A percentile compares a stretch with the other conserved stretches of the same genome.
Evolutionary conservation across 2,888 invertebrate genomes (phyloP).

Genomic region (Drosophila anceps): DNA sequence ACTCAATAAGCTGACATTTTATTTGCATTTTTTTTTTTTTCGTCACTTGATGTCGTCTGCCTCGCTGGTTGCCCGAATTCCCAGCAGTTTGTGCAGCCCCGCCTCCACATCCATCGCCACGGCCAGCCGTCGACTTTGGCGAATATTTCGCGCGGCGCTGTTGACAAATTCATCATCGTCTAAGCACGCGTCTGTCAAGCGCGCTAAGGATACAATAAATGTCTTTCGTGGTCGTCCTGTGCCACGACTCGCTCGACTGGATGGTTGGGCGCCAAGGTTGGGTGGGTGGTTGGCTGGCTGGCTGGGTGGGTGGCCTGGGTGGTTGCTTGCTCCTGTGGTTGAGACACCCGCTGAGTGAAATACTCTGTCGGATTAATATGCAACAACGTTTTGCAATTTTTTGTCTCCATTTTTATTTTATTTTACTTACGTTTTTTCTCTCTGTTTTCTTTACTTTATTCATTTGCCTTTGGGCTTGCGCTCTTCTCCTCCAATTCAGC

Average conservation of each 20-base stretch:
- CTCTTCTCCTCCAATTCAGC: constrained; percentile 20
- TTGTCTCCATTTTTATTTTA: constrained; percentile 46
- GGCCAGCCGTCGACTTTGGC: constrained; percentile 12
- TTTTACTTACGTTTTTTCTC: constrained; percentile 11
- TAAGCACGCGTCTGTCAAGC: constrained; percentile 79
- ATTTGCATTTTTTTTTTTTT: constrained; percentile 77
- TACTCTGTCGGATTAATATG: constrained; percentile 80
- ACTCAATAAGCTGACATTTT: constrained; percentile 79
- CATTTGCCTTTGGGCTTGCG: constrained; percentile 64
- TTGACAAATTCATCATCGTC: constrained; percentile 78
- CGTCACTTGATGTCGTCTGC: constrained; percentile 64
- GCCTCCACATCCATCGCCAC: background rate
- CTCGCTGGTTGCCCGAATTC: constrained; percentile 50
- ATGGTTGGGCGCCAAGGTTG: background rate
- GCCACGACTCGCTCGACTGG: constrained; percentile 17
- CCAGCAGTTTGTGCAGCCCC: constrained; percentile 29
- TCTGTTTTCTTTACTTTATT: constrained; percentile 65
- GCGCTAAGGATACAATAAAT: constrained; percentile 80
- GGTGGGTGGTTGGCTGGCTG: background rate
- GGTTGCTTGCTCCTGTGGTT: constrained; percentile 37
- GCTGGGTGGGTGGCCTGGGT: constrained; percentile 5
- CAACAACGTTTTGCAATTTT: constrained; percentile 76
- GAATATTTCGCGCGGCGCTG: constrained; percentile 48
- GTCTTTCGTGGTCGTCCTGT: constrained; percentile 71
- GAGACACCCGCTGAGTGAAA: constrained; percentile 69